A percentile compares a stretch with the other conserved stretches of the same genome.
These are phyloP conservation scores for Cynaeus angustus DNA, from an alignment of 2,888 invertebrate species.

Conservation along the genomic window DNA sequence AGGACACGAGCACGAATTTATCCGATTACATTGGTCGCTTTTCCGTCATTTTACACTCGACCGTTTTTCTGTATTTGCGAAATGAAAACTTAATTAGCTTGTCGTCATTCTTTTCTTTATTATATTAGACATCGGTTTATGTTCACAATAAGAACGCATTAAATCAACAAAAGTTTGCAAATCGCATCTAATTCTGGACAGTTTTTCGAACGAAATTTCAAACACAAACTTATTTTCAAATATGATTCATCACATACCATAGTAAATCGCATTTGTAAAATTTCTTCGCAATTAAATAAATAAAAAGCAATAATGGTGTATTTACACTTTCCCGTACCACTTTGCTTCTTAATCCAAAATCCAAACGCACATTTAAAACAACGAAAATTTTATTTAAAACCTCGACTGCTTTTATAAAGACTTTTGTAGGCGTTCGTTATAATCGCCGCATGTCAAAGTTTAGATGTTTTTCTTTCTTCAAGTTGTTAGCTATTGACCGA, in stretches of 20 bases:
- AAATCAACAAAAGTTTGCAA: background rate
- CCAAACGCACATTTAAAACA: background rate
- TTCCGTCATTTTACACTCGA: constrained; percentile 17
- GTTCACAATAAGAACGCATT: constrained; percentile 11
- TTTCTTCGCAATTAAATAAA: too few species aligned
- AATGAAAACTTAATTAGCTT: constrained; percentile 19
- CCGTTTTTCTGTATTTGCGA: background rate
- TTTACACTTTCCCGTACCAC: too few species aligned
- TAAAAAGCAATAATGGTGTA: too few species aligned
- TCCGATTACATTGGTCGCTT: constrained; percentile 26
- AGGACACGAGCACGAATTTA: constrained; percentile 9
- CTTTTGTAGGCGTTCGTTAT: background rate
- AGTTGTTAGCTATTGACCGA: constrained; percentile 4
- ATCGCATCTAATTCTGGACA: constrained; percentile 8
- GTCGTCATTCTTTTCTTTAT: background rate
- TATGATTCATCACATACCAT: constrained; percentile 23
- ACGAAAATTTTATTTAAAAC: background rate
- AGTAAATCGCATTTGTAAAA: constrained; percentile 27
- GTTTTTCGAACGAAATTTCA: constrained; percentile 19
- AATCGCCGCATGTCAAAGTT: background rate
- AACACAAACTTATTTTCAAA: constrained; percentile 25
- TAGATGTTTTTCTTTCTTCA: background rate
- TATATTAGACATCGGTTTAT: background rate
- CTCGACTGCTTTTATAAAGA: background rate
- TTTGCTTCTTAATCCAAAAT: too few species aligned